phyloP scores from a whole-genome alignment of 2,113 vertebrate genomes.

The Willisornis vidua region DNA sequence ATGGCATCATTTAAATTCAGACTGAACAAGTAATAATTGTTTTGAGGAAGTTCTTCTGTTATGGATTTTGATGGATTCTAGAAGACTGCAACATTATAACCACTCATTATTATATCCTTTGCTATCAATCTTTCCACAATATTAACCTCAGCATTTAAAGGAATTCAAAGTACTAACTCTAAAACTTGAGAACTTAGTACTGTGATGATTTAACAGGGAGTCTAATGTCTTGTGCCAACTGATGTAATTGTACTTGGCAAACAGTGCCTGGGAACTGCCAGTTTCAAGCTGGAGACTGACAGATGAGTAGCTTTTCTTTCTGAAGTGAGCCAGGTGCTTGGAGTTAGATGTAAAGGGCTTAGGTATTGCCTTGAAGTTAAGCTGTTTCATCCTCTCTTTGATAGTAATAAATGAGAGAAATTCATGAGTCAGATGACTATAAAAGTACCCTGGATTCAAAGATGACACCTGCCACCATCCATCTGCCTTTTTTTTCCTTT shows the following conservation, averaged over 20 bases:
- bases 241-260: background rate
- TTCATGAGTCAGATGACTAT: background rate
- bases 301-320: constrained; percentile 10
- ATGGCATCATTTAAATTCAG: background rate
- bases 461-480: background rate
- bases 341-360: constrained; percentile 24
- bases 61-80: background rate
- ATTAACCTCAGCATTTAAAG: background rate
- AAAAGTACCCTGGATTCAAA: constrained; percentile 10
- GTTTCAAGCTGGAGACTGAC: background rate
- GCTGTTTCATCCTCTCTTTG: constrained; percentile 36
- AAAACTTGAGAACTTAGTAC: background rate
- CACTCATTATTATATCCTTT: background rate
- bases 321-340: constrained; percentile 24
- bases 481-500: background rate
- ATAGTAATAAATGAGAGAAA: constrained; percentile 33
- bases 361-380: constrained; percentile 16
- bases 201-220: background rate
- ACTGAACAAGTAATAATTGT: background rate
- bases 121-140: background rate
- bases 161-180: background rate
- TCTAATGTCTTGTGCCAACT: background rate
- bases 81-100: background rate
- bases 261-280: background rate
- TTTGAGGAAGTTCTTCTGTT: background rate